A percentile compares a stretch with the other conserved stretches of the same genome.
phyloP scores from a whole-genome alignment of 2,888 invertebrate genomes.

The Sepioteuthis lessoniana region DNA sequence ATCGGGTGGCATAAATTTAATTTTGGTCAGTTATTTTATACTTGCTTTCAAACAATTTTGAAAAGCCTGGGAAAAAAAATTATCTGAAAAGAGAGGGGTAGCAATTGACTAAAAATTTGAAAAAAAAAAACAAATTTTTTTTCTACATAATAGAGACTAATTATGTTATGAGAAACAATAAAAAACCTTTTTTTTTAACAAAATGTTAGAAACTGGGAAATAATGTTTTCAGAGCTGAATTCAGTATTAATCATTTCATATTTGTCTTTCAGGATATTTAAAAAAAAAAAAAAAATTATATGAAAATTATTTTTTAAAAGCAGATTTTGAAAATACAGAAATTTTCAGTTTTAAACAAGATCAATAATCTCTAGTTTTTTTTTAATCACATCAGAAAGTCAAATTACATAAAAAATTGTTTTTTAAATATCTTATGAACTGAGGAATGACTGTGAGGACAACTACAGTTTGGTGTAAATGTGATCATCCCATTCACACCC shows the following conservation, averaged over 20 bases:
- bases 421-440: too few relatives aligned
- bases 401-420: background rate
- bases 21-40: background rate
- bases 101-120: background rate
- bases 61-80: background rate
- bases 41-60: background rate
- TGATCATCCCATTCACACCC: too few relatives aligned
- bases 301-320: background rate
- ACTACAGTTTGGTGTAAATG: too few relatives aligned
- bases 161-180: constrained; percentile 1
- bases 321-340: background rate
- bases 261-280: background rate
- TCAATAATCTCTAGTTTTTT: background rate
- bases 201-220: background rate
- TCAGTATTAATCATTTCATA: background rate
- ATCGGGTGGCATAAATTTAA: background rate
- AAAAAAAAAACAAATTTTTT: background rate
- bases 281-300: background rate
- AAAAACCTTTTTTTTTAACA: background rate
- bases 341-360: background rate
- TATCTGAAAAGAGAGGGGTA: background rate
- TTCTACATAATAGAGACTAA: background rate
- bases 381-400: background rate
- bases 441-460: too few relatives aligned
- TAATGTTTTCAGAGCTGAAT: background rate